phyloP scores from a whole-genome alignment of 2,113 vertebrate species.

The Eulacestoma nigropectus region DNA sequence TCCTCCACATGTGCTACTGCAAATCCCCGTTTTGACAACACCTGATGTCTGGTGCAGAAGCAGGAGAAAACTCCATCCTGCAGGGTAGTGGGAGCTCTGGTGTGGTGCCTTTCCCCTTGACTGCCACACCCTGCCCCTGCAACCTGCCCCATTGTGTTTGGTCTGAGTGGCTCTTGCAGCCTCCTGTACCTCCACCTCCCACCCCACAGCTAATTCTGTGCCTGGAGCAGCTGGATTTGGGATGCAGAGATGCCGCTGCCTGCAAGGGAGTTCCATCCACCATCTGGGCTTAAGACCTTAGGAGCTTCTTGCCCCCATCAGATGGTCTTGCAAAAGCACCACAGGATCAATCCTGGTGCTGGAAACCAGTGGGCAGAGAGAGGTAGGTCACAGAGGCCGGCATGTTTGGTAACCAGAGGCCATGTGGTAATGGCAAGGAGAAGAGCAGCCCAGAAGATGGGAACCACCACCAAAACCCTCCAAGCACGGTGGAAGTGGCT shows the following conservation, averaged over 20 bases:
- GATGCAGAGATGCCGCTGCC: not conserved
- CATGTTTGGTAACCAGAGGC: not conserved
- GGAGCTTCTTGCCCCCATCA: not conserved
- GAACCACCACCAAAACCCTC: not conserved
- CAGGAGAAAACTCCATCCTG: not conserved
- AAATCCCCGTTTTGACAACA: not conserved
- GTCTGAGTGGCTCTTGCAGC: not conserved
- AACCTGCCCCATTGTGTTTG: not conserved
- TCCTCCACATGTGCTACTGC: not conserved
- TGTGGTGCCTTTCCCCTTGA: not conserved
- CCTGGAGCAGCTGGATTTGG: not conserved
- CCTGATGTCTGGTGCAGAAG: not conserved
- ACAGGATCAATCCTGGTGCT: not conserved
- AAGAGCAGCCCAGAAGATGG: not conserved
- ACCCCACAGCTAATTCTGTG: no score
- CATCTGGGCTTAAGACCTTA: not conserved
- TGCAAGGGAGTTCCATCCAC: not conserved
- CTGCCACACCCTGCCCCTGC: not conserved
- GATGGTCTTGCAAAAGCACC: not conserved
- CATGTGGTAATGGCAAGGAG: not conserved
- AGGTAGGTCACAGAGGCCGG: not conserved
- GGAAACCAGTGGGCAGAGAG: not conserved
- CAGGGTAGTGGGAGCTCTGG: not conserved
- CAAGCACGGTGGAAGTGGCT: not conserved
- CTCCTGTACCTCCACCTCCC: not conserved